Conservation (phyloP, 53 echinoderm and acorn worm species). For the Zoroaster sp. region DNA sequence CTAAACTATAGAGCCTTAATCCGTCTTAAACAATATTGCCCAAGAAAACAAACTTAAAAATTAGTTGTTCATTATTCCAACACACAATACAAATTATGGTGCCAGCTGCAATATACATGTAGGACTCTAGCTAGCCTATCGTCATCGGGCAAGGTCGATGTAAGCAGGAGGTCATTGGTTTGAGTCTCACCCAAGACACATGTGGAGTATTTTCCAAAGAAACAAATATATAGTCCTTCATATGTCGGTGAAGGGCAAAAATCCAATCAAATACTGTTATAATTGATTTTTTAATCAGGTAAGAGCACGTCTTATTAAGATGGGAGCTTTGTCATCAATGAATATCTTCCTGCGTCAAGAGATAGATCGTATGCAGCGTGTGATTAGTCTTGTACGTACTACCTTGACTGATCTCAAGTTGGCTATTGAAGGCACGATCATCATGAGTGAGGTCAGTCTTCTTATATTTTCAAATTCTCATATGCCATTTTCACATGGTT, state of each 20-base stretch:
- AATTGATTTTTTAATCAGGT: slow-evolving; percentile 59
- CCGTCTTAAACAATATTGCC: too few species aligned
- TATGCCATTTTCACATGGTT: background rate
- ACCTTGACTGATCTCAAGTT: slow-evolving; percentile 91
- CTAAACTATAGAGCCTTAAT: too few species aligned
- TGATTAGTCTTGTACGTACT: slow-evolving; percentile 86
- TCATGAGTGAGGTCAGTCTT: slow-evolving; percentile 94
- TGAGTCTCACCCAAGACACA: too few species aligned
- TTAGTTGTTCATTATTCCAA: too few species aligned
- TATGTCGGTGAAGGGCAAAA: too few species aligned
- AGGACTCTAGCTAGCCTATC: too few species aligned
- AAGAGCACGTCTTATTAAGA: slow-evolving; percentile 92
- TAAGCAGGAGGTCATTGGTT: too few species aligned
- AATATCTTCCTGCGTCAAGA: slow-evolving; percentile 98
- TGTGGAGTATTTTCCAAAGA: too few species aligned
- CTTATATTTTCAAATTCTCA: background rate
- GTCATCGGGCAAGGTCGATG: too few species aligned
- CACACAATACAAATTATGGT: too few species aligned
- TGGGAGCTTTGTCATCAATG: slow-evolving; percentile 98
- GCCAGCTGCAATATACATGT: too few species aligned
- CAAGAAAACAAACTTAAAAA: too few species aligned
- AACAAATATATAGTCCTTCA: background rate
- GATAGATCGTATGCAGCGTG: slow-evolving; percentile 98
- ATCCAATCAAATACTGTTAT: background rate
- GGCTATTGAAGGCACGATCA: slow-evolving; percentile 98